Percentiles rank a stretch among this genome's conserved stretches.
Evolutionary conservation across 2,113 vertebrate genomes (phyloP).

Genomic region (rat (Rattus norvegicus)): GRCr8 NC_086021.1:164121001-164121500

Average conservation of each 20-base stretch:
- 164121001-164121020: not conserved
- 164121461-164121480: not conserved
- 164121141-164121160: not conserved
- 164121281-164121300: not conserved
- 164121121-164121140: not conserved
- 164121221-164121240: slow-evolving; percentile 11
- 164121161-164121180: not conserved
- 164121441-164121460: not conserved
- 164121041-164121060: not conserved
- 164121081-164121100: not conserved
- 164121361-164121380: not conserved
- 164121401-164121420: not conserved
- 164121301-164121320: not conserved
- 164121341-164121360: not conserved
- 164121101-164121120: not conserved
- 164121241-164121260: not conserved
- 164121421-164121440: not conserved
- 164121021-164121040: slow-evolving; percentile 21
- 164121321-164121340: not conserved
- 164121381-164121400: not conserved
- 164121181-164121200: not conserved
- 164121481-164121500: not conserved
- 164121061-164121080: slow-evolving; percentile 28
- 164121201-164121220: not conserved
- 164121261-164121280: not conserved